These are phyloP conservation scores for Andrena chrysosceles DNA, from an alignment of 2,888 invertebrate species.

Conservation along the genomic window DNA sequence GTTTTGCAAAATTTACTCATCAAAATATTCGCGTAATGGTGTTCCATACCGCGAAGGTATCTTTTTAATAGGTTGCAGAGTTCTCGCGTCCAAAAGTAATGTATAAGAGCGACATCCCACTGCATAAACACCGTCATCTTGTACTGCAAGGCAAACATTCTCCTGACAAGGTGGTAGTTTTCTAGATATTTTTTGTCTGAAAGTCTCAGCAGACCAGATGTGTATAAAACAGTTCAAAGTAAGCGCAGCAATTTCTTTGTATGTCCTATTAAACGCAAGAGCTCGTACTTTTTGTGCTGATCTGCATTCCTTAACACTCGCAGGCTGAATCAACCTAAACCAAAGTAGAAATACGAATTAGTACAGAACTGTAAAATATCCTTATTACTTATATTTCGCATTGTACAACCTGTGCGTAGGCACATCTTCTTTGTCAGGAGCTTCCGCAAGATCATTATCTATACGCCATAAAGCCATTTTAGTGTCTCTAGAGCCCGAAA, in stretches of 20 bases:
- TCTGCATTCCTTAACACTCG: constrained; percentile 91
- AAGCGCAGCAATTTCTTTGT: constrained; percentile 95
- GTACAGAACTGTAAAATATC: not conserved
- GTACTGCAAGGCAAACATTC: constrained; percentile 96
- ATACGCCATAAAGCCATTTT: constrained; percentile 96
- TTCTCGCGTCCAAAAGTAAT: constrained; percentile 94
- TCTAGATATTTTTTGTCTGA: constrained; percentile 93
- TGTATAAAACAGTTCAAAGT: constrained; percentile 97
- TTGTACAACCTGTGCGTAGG: constrained; percentile 84
- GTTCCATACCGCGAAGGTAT: constrained; percentile 81
- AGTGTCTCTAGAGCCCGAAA: constrained; percentile 97
- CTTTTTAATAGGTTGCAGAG: constrained; percentile 89
- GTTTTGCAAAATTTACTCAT: not conserved
- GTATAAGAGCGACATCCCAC: constrained; percentile 98
- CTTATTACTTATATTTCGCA: not conserved
- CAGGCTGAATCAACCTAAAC: constrained; percentile 85
- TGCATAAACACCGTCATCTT: constrained; percentile 95
- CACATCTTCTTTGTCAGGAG: constrained; percentile 85
- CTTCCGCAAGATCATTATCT: constrained; percentile 85
- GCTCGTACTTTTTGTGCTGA: constrained; percentile 94
- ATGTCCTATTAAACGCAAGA: constrained; percentile 93
- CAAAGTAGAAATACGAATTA: constrained; percentile 4
- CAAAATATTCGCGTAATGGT: not conserved
- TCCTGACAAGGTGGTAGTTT: constrained; percentile 96
- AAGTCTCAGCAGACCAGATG: constrained; percentile 96